Evolutionary conservation across 2,797 vertebrate species (phyloP), one percentile per base, ranked within the genome.

Genomic region (Hemibagrus guttatus): DNA sequence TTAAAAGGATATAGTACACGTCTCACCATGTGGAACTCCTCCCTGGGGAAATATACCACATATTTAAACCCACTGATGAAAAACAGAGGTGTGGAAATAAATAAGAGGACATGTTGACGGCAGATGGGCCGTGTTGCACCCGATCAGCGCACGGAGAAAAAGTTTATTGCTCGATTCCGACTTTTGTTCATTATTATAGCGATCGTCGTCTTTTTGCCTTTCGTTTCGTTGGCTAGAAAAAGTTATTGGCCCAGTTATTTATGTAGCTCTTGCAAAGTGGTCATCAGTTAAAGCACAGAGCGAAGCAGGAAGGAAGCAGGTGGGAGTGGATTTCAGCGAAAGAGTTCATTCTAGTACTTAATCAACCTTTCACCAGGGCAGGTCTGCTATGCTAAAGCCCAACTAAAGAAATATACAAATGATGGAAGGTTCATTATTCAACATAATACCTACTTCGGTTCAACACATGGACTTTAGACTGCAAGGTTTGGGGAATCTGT

Each of bases 291-390:
- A 58, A 85, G 59, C 13, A 31, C n/a, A 16, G 80, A 52, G 80
- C n/a, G n/a, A 82, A 66, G 63, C 81, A 68, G 81, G 81, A 46
- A 49, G 46, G 79, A 81, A 61, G 59, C 79, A 81, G 79, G 79
- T 82, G 81, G 39, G n/a, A 81, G 80, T 82, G 80, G 61, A 68
- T 82, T 82, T 82, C 31, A 82, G 42, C n/a, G 7, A 82, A 16
- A 11, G 26, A 82, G 63, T 52, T 66, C 61, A 35, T 0, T 54
- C 80, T 88, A 91, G 90, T 91, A 92, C 80, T 88, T 93, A 88
- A 92, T 92, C 90, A 91, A 91, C 83, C 87, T 92, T 90, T 92
- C 74, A 90, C 78, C 72, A 88, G 85, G 82, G 85, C 61, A 52
- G 61, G 61, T 52, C 90, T 80, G 84, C 28, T 88, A 88, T 88